Base-by-base conservation (phyloP, 2,113 vertebrate species). In the Orycteropus afer region DNA sequence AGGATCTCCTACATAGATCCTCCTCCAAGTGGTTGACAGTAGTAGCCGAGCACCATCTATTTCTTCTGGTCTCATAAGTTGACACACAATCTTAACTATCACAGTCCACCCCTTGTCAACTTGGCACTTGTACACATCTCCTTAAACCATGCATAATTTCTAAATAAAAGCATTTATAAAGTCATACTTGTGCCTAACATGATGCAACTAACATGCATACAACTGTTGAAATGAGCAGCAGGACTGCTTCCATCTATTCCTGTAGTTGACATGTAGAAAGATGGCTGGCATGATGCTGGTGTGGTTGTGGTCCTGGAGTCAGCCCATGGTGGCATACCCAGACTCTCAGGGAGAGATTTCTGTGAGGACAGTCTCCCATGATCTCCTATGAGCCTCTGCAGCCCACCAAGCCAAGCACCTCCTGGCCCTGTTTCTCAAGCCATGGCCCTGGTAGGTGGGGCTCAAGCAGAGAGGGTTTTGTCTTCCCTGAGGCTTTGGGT, bases 241-340 rank as follows among this genome's bases (percentile, higher is more conserved):
- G 12, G 49, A 69, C 49, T 74, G 49, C 81, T 93, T 89, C 88
- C 49, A 49, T 82, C n/a, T 73, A 37, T 83, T 86, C 77, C 45
- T 79, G 23, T 32, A 29, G 37, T 61, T 73, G 69, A 93, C 37
- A 61, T 55, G 69, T 32, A 55, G 65, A 80, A 83, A 69, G 42
- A 12, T 34, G 61, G 18, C 71, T 84, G 86, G 34, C 79, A 53
- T 20, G 2, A 65, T 32, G 9, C 73, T 49, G 22, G 77, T 11
- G 1, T 51, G 47, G 42, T 69, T 40, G 82, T 4, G 2, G 20
- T 71, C 2, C 0, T 3, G 6, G 47, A 17, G 57, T 2, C 61
- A 37, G 8, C 29, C 18, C 61, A 65, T 65, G 25, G 4, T 57
- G 40, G n/a, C 69, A 94, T 25, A 22, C 73, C 65, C 67, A 59